A percentile compares a stretch with the other conserved stretches of the same genome.
Conservation (phyloP, 2,797 vertebrate genomes). For the Melopsittacus undulatus region DNA sequence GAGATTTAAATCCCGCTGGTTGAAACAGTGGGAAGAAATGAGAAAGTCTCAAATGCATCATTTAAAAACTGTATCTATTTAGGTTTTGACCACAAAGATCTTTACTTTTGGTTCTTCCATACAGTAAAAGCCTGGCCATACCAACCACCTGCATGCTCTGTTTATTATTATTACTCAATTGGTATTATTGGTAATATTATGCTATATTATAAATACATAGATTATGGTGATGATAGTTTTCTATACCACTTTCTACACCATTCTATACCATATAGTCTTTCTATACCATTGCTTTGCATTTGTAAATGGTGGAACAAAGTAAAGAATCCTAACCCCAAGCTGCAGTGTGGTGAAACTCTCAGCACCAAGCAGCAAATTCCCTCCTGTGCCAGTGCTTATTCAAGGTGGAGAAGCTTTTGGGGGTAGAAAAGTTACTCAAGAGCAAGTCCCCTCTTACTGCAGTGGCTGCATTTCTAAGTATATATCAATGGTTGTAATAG, state of each 20-base stretch:
- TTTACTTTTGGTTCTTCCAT: neutral
- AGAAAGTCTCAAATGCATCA: neutral
- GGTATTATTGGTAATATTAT: neutral
- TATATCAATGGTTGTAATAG: neutral
- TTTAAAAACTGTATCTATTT: neutral
- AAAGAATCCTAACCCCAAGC: neutral
- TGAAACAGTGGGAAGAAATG: neutral
- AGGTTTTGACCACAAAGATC: neutral
- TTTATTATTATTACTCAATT: neutral
- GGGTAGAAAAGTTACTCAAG: neutral
- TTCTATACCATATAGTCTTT: neutral
- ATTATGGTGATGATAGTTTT: neutral
- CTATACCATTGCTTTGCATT: neutral
- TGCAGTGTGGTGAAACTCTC: neutral
- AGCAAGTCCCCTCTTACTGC: neutral
- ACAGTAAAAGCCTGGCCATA: neutral
- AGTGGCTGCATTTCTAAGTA: conserved; percentile 4
- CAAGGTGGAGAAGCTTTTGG: neutral
- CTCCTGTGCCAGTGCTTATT: neutral
- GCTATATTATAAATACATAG: neutral
- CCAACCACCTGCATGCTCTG: neutral
- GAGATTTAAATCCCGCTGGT: neutral
- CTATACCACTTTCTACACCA: neutral
- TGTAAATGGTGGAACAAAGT: neutral
- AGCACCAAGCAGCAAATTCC: neutral